These are phyloP conservation scores for Chaetura pelagica DNA, from an alignment of 2,113 vertebrate genomes.

Conservation along the genomic window DNA sequence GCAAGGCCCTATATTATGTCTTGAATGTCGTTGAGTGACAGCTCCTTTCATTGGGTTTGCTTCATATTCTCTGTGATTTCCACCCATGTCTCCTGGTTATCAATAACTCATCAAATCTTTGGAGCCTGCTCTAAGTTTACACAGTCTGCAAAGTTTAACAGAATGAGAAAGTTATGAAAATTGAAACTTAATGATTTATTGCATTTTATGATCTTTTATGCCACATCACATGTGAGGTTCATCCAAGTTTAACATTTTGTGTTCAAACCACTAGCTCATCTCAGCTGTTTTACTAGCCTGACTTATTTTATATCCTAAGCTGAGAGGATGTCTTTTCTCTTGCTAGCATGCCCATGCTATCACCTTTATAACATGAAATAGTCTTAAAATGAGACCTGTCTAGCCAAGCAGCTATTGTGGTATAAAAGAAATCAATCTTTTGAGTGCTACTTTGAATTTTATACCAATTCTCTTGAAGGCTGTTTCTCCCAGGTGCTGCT, in stretches of 20 bases:
- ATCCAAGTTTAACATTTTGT: conserved; percentile 8
- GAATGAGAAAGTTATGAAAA: neutral
- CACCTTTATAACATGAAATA: neutral
- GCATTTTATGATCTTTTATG: neutral
- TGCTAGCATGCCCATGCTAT: neutral
- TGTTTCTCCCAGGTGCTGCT: neutral
- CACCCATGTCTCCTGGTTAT: neutral
- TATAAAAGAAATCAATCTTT: neutral
- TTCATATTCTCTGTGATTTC: neutral
- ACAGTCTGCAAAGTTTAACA: neutral
- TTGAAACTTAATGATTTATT: neutral
- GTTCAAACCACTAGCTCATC: neutral
- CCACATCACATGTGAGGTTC: neutral
- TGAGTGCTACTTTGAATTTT: neutral
- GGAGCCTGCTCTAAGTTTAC: neutral
- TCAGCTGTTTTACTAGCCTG: neutral
- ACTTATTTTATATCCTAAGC: neutral
- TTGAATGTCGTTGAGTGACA: neutral
- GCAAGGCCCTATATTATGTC: neutral
- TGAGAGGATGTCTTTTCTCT: neutral
- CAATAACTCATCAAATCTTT: neutral
- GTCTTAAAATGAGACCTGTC: neutral
- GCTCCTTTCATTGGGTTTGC: neutral
- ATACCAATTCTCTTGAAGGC: neutral
- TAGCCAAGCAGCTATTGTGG: neutral